Conservation (phyloP, 2,888 invertebrate species). For the Eutolmus rufibarbis region DNA sequence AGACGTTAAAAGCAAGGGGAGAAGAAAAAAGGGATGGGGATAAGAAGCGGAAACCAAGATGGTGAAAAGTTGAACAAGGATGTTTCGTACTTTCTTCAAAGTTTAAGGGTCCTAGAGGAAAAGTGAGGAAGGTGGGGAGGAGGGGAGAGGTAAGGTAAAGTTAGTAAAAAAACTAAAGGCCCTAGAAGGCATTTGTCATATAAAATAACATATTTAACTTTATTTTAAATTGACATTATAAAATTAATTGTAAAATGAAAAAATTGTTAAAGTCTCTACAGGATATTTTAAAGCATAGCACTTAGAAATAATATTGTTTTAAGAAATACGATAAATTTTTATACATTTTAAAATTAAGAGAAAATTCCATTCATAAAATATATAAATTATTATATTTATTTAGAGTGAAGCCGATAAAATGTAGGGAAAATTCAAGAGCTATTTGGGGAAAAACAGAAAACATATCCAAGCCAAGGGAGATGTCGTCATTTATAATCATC, state of each 20-base stretch:
- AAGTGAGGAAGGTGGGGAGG: neutral
- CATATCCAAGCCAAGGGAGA: neutral
- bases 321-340: no score
- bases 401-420: no score
- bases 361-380: no score
- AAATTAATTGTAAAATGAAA: no score
- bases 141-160: neutral
- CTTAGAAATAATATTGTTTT: no score
- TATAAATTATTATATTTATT: no score
- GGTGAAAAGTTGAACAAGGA: neutral
- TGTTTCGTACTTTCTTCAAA: neutral
- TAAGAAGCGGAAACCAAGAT: neutral
- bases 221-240: no score
- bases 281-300: no score
- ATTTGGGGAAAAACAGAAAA: neutral
- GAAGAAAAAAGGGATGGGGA: neutral
- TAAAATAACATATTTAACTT: no score
- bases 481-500: neutral
- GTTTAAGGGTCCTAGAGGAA: neutral
- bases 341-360: no score
- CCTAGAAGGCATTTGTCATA: neutral
- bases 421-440: no score
- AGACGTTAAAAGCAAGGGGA: neutral
- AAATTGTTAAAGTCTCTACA: no score
- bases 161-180: neutral